Percentiles rank a stretch among this genome's conserved stretches.
These are phyloP conservation scores for Siderastrea radians DNA, from an alignment of 92 coral and sea anemone species.

Conservation along the genomic window DNA sequence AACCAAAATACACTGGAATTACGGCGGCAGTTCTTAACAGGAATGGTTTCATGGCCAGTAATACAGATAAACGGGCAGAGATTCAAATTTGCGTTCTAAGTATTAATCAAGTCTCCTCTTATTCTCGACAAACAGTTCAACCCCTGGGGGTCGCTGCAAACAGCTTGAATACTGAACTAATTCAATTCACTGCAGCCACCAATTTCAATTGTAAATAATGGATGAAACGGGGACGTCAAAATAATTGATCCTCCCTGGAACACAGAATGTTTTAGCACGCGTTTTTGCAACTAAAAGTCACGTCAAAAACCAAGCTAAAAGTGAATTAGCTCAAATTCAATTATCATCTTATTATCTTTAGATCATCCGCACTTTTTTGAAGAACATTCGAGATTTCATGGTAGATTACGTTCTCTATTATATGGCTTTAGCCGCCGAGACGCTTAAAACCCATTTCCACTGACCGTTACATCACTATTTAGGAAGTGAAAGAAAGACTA, in stretches of 20 bases:
- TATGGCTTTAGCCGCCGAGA: too few relatives aligned
- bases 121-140: background rate
- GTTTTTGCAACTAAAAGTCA: background rate
- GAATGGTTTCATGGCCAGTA: background rate
- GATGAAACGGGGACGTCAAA: background rate
- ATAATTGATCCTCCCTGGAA: background rate
- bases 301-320: background rate
- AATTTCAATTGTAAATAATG: background rate
- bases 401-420: background rate
- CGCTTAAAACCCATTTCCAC: too few relatives aligned
- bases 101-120: background rate
- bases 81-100: background rate
- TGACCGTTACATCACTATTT: too few relatives aligned
- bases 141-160: conserved; percentile 13
- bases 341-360: background rate
- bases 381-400: conserved; percentile 36
- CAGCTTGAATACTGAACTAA: conserved; percentile 1
- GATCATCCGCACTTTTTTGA: background rate
- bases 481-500: too few relatives aligned
- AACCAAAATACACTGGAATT: background rate
- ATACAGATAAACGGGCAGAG: background rate
- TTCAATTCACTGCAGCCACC: background rate
- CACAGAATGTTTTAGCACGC: too few relatives aligned
- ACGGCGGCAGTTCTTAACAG: background rate
- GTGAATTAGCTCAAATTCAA: background rate